phyloP scores from a whole-genome alignment of 2,888 invertebrate species.

The Camponotus fellah region DNA sequence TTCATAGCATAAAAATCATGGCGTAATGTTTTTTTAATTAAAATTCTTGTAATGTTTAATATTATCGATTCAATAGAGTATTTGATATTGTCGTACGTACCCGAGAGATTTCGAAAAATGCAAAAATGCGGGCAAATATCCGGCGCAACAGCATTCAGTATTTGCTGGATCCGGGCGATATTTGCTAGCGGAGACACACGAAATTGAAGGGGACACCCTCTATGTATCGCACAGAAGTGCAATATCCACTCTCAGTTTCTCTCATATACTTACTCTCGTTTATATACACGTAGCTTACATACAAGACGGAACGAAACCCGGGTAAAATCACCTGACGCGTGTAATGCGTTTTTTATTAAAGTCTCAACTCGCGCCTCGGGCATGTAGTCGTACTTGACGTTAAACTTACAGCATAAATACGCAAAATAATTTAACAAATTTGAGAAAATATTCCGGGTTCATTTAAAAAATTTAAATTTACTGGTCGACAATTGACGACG shows the following conservation, averaged over 20 bases:
- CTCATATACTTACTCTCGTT: conserved; percentile 59
- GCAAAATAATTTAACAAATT: conserved; percentile 31
- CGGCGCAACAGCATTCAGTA: conserved; percentile 64
- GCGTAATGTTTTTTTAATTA: not conserved
- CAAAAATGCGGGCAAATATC: conserved; percentile 65
- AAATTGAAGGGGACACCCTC: conserved; percentile 75
- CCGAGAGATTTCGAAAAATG: conserved; percentile 39
- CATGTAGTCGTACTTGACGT: conserved; percentile 27
- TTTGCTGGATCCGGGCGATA: conserved; percentile 69
- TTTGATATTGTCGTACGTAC: not conserved
- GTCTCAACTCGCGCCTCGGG: conserved; percentile 64
- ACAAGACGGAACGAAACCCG: conserved; percentile 75
- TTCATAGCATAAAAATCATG: not conserved
- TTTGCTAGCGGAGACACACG: conserved; percentile 72
- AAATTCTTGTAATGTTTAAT: conserved; percentile 9
- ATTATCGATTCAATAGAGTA: not conserved
- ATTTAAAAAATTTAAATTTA: not conserved
- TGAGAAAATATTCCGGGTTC: not conserved
- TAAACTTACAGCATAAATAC: conserved; percentile 58
- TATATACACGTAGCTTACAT: conserved; percentile 69
- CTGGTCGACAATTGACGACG: not conserved
- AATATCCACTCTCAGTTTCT: conserved; percentile 72
- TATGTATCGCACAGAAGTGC: conserved; percentile 69
- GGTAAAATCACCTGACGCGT: conserved; percentile 82
- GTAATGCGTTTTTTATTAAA: conserved; percentile 84